Evolutionary conservation across 1,140 invertebrate genomes (phyloP), one percentile per base, ranked within the genome.

Genomic region (Neodiprion pinetum): DNA sequence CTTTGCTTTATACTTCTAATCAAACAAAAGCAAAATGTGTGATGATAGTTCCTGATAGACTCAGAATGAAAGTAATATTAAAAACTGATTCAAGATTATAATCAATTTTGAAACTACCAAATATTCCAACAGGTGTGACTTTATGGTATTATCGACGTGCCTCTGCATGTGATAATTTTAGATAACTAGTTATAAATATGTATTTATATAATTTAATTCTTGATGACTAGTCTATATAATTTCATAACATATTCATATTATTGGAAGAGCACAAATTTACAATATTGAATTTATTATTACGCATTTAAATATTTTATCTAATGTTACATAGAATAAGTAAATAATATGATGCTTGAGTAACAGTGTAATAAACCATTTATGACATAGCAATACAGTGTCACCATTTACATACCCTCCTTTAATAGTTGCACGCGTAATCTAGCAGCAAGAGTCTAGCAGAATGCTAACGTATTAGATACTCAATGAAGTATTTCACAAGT

Each of bases 81-180:
- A 40, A 40, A 3, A 40, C 5, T 40, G 28, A 40, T 40, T 40
- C 28, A 40, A 40, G 1, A 40, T 40, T 40, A 40, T 40, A 40
- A 40, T 40, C 28, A 40, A 40, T 40, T 40, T 40, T 14, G 11
- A 17, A 61, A 61, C 53, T 17, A 61, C 1, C 5, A 61, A 61
- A 7, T 61, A 61, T 61, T 61, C 53, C 53, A 61, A 61, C 11
- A 61, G 11, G n/a, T 61, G 53, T 61, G 9, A 61, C 53, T 61
- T 61, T 61, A 61, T 61, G 53, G n/a, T 61, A 61, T 61, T 9
- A 61, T 61, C 53, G 53, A 61, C 53, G 53, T 61, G 53, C 53
- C 53, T 61, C 53, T 9, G 53, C 53, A 61, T 61, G n/a, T 14
- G 53, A 61, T 61, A 61, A 61, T 61, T 61, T 61, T 14, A 61